Evolutionary conservation across 2,113 vertebrate species (phyloP), one percentile per base, ranked within the genome.

Genomic region (Anolis sagrei): DNA sequence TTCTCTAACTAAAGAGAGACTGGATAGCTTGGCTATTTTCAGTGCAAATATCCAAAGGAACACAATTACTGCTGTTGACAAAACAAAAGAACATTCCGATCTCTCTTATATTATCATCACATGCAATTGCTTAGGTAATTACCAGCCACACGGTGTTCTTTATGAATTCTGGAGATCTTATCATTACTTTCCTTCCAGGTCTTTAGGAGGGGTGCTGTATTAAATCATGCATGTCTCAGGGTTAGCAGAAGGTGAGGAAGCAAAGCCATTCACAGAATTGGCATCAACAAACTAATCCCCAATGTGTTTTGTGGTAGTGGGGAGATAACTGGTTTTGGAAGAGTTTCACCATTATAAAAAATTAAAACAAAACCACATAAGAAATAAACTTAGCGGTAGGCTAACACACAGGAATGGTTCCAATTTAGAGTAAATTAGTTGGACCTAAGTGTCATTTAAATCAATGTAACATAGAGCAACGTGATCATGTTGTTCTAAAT

Each of bases 111-210:
- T n/a, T 69, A 92, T 86, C 1, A 76, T 86, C 1, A 76, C 51
- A 82, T 86, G 89, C 8, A 27, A 61, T 89, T 82, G 88, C 81
- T 91, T 88, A 89, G 88, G 81, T 82, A 93, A 73, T n/a, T 80
- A 82, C 49, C 81, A 54, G 61, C 44, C 85, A 83, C 54, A 86
- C 68, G 19, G 39, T 82, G 39, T 66, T 90, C 84, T 92, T 90
- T 93, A 62, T 85, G 13, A 83, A 91, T 85, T 82, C 23, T 72
- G 69, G 90, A 90, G 88, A 90, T 91, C 75, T 81, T 90, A 92
- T 36, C 91, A 83, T 36, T 14, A 39, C 39, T 83, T 36, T 66
- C 78, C 25, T 44, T 11, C 74, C 68, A 11, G 7, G 76, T 27
- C 23, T 64, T 84, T 75, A 70, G 32, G 86, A 86, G 75, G 82